A percentile compares a stretch with the other conserved stretches of the same genome.
Evolutionary conservation across 2,888 invertebrate genomes (phyloP).

Genomic region (Hydriomena furcata): DNA sequence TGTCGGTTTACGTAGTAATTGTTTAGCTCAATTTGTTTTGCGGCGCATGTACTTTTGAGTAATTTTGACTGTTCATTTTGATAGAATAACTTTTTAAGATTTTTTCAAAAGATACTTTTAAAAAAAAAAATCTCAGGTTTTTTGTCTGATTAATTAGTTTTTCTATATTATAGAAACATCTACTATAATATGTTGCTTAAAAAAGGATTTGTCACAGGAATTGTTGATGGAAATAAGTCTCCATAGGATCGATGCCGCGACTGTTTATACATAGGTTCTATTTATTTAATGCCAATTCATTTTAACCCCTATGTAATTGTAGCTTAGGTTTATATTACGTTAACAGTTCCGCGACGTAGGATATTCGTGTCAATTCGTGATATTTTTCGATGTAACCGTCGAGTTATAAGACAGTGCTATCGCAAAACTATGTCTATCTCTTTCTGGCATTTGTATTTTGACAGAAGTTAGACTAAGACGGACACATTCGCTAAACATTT

Average conservation of each 20-base stretch:
- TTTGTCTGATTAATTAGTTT: background rate
- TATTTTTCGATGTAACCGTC: constrained; percentile 64
- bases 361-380: constrained; percentile 64
- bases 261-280: constrained; percentile 62
- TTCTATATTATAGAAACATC: background rate
- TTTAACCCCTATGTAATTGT: constrained; percentile 41
- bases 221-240: constrained; percentile 47
- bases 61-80: background rate
- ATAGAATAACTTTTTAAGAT: background rate
- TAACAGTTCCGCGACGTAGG: constrained; percentile 30
- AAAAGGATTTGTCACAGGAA: constrained; percentile 65
- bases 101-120: background rate
- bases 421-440: constrained; percentile 8
- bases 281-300: constrained; percentile 52
- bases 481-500: too few relatives aligned
- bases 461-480: too few relatives aligned
- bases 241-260: constrained; percentile 43
- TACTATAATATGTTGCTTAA: constrained; percentile 34
- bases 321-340: constrained; percentile 39
- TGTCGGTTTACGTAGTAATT: constrained; percentile 5
- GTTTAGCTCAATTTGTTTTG: constrained; percentile 18
- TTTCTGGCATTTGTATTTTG: background rate
- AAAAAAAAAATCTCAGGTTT: background rate
- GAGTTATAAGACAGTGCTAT: constrained; percentile 43
- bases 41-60: constrained; percentile 18